A percentile compares a stretch with the other conserved stretches of the same genome.
These are phyloP conservation scores for Papilio xuthus DNA, from an alignment of 1,140 invertebrate species.

Conservation along the genomic window DNA sequence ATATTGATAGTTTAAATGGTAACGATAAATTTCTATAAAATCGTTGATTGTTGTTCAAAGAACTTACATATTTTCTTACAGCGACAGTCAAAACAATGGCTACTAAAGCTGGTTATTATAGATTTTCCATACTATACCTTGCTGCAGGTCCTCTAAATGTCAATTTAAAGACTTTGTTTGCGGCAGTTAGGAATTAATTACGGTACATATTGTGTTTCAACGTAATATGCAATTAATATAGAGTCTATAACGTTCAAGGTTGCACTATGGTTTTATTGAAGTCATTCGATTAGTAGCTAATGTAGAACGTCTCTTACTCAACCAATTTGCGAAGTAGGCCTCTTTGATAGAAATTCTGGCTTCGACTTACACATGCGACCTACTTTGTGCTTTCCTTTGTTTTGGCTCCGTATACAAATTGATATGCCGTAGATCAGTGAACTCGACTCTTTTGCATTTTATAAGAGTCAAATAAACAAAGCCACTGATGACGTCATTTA, in stretches of 20 bases:
- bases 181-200: neutral
- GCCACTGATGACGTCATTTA: conserved; percentile 30
- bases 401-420: conserved; percentile 38
- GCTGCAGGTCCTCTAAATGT: neutral
- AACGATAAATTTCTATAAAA: too few relatives aligned
- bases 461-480: conserved; percentile 38
- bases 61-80: too few relatives aligned
- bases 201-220: neutral
- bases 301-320: conserved; percentile 42
- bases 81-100: too few relatives aligned
- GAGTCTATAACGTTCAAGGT: neutral
- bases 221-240: conserved; percentile 3
- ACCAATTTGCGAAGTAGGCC: conserved; percentile 43
- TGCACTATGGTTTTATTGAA: conserved; percentile 15
- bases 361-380: conserved; percentile 46
- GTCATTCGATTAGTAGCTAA: conserved; percentile 34
- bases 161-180: neutral
- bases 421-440: conserved; percentile 38
- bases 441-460: conserved; percentile 38
- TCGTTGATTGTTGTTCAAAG: too few relatives aligned
- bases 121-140: too few relatives aligned
- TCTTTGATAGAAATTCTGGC: conserved; percentile 45
- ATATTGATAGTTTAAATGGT: neutral
- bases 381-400: conserved; percentile 46
- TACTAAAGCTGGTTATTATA: too few relatives aligned